Evolutionary conservation across 2,888 invertebrate species (phyloP).

Genomic region (Polietes domitor): DNA sequence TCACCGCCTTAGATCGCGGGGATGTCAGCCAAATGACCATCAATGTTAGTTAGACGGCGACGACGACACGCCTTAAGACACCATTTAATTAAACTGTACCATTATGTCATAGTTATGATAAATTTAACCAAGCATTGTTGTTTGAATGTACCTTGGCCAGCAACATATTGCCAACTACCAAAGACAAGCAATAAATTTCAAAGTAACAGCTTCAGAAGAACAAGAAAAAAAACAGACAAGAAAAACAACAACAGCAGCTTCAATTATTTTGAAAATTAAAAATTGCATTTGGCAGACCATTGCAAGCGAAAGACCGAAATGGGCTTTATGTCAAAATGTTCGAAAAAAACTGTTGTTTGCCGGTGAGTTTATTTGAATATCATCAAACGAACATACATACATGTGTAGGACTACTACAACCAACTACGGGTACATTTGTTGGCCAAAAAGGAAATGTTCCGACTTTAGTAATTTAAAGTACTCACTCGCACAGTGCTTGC

Average conservation of each 20-base stretch:
- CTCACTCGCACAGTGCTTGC: not conserved
- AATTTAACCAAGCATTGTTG: slow-evolving; percentile 59
- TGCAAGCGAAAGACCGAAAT: slow-evolving; percentile 44
- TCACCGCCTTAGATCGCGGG: not conserved
- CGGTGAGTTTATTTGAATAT: slow-evolving; percentile 57
- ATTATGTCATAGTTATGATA: slow-evolving; percentile 68
- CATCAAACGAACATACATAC: slow-evolving; percentile 47
- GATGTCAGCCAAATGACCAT: slow-evolving; percentile 15
- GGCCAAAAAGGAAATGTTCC: slow-evolving; percentile 33
- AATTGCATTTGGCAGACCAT: slow-evolving; percentile 20
- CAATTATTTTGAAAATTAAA: slow-evolving; percentile 58
- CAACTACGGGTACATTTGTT: not conserved
- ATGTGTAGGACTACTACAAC: not conserved
- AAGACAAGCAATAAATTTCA: slow-evolving; percentile 63
- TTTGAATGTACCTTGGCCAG: not conserved
- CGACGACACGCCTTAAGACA: slow-evolving; percentile 65
- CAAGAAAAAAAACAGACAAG: not conserved
- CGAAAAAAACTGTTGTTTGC: slow-evolving; percentile 20
- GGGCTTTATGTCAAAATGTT: slow-evolving; percentile 62
- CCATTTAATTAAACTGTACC: slow-evolving; percentile 68
- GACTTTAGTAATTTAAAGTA: slow-evolving; percentile 60
- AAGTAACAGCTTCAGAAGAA: slow-evolving; percentile 18
- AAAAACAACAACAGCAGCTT: slow-evolving; percentile 59
- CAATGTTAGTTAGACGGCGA: not conserved
- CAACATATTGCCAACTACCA: slow-evolving; percentile 6